Conservation (phyloP, 1,140 invertebrate genomes). For the Drosophila azteca region DNA sequence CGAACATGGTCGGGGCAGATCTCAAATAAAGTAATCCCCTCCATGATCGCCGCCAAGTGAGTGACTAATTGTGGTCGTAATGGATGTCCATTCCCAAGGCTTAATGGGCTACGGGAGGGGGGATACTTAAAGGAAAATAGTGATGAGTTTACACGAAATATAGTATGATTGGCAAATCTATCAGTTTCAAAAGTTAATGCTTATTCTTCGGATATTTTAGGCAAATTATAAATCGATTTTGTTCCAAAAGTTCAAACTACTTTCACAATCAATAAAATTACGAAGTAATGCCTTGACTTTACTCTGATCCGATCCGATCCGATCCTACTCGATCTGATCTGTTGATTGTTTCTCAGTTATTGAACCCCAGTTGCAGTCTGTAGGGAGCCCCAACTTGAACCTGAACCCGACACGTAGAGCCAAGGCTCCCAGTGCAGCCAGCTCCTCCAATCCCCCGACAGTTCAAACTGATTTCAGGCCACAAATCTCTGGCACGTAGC, state of each 20-base stretch:
- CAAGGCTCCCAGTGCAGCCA: slow-evolving; percentile 7
- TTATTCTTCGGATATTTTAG: too few species aligned
- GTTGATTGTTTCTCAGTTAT: slow-evolving; percentile 46
- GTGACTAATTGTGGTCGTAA: slow-evolving; percentile 63
- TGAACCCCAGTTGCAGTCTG: slow-evolving; percentile 22
- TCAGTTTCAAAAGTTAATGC: too few species aligned
- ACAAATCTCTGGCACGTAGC: slow-evolving; percentile 66
- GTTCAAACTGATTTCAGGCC: slow-evolving; percentile 76
- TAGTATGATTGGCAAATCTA: too few species aligned
- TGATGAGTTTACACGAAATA: too few species aligned
- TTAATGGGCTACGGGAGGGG: background rate
- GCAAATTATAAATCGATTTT: too few species aligned
- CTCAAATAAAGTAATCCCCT: slow-evolving; percentile 63
- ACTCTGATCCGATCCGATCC: background rate
- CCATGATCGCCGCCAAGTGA: slow-evolving; percentile 27
- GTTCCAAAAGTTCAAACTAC: too few species aligned
- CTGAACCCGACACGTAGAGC: slow-evolving; percentile 56
- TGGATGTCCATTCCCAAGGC: background rate
- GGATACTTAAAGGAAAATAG: background rate
- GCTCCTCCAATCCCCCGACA: slow-evolving; percentile 11
- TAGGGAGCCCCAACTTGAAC: slow-evolving; percentile 17
- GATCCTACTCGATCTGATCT: background rate
- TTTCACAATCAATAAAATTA: too few species aligned
- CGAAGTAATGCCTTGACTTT: too few species aligned
- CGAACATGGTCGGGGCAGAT: slow-evolving; percentile 24